Evolutionary conservation across 2,888 invertebrate species (phyloP), one percentile per base, ranked within the genome.

Genomic region (Chymomyza amoena): DNA sequence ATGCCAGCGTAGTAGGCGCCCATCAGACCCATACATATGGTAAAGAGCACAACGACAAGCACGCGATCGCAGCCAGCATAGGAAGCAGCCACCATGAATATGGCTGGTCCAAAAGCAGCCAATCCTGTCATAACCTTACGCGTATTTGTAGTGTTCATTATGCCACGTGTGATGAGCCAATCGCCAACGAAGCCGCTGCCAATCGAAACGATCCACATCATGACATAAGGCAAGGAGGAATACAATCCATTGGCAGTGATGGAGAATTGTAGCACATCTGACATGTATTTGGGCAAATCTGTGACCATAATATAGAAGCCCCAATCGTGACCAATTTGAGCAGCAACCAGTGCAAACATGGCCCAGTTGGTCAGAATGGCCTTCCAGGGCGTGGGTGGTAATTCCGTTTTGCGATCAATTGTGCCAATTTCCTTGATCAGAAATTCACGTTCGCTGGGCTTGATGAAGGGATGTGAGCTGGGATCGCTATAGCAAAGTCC

Each of bases 331-430:
- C 94, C 94, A 64, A 93, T 92, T 92, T 96, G 95, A 73, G 96
- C 96, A 61, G 93, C 93, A 13, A 96, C 94, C n/a, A 96, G 89
- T 0, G 96, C 96, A 93, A 95, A 94, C 68, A 96, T 92, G 0
- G 96, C 95, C 3, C 94, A 92, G 0, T 94, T 96, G 67, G 93
- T 95, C 16, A 95, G 91, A 64, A 96, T 95, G 0, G 93, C 93
- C 80, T 92, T 93, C 96, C 96, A 96, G 0, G 96, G 96, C 36
- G 95, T 95, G 0, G 94, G 92, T 0, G 94, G 93, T 6, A 94
- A 92, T 70, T 93, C 92, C 75, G 93, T 93, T 75, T 92, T 92
- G 51, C 92, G 92, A 71, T 92, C 93, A 70, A 91, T 84, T 32
- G 92, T 92, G 32, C 95, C 94, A 65, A 96, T 92, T 65, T 95